Conservation (phyloP, 2,888 invertebrate genomes). For the Heliconius charithonia region DNA sequence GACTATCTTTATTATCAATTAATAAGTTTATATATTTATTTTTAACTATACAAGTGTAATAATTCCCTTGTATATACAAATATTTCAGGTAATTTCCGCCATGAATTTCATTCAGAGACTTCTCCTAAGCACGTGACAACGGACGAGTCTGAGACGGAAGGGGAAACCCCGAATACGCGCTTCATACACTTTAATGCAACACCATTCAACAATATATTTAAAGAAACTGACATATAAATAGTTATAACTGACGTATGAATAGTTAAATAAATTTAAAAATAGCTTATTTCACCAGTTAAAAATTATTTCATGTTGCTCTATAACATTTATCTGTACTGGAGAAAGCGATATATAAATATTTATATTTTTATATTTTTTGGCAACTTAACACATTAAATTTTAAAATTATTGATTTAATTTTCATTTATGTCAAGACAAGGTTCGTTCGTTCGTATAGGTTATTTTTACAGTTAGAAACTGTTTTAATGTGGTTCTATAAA, state of each 20-base stretch:
- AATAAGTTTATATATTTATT: background rate
- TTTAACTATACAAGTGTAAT: background rate
- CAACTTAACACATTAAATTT: no score
- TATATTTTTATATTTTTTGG: no score
- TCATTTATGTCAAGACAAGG: no score
- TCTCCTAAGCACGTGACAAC: constrained; percentile 71
- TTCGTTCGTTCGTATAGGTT: no score
- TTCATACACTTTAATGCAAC: constrained; percentile 73
- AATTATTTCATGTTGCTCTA: no score
- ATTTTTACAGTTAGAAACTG: no score
- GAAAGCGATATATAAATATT: no score
- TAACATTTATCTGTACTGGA: no score
- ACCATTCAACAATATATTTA: constrained; percentile 66
- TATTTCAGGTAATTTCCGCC: constrained; percentile 74
- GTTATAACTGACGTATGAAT: constrained; percentile 66
- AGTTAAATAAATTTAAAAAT: background rate
- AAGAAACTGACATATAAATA: constrained; percentile 73
- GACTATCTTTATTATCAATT: background rate
- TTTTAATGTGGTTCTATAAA: no score
- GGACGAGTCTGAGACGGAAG: constrained; percentile 58
- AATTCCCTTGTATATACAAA: constrained; percentile 9
- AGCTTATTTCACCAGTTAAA: no score
- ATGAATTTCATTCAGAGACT: constrained; percentile 73
- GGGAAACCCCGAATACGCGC: constrained; percentile 68
- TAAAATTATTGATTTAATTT: no score